Base-by-base conservation (phyloP, 2,888 invertebrate species). In the Troides aeacus region DNA sequence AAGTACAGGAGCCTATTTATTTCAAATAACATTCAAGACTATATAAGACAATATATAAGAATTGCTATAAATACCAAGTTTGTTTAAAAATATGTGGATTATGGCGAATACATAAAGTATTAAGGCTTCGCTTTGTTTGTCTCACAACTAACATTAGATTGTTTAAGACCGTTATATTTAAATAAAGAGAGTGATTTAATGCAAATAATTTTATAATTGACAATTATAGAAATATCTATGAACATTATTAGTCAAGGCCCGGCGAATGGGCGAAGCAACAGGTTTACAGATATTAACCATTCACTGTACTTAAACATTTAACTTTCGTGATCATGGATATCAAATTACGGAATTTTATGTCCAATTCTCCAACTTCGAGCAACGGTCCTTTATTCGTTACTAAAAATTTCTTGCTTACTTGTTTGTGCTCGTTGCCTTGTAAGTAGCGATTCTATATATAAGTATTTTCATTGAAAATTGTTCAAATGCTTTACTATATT, bases 261-360 rank as follows among this genome's bases (percentile, higher is more conserved):
- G 23, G 39, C 64, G 15, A 58, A 46, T 67, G 57, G 70, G 70
- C 70, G 58, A 61, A 67, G 67, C 50, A 67, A 64, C 70, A 67
- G 67, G 70, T 70, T 70, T 70, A 64, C 42, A 39, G 61, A 64
- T 67, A 67, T 57, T 53, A 67, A 70, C 64, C 70, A 53, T 70
- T 70, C 67, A 70, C 70, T 57, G 46, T 66, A 60, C 57, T 59
- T 42, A 70, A 56, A 69, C 62, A 70, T 69, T 69, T 65, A 69
- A 61, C 62, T 60, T 69, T 46, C 42, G 39, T 64, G 56, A 50
- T 21, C 23, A 23, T n/a, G 57, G 21, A 58, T 23, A 58, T 58
- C n/a, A 58, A 58, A 58, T 23, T 18, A 53, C 53, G 53, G 53
- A 18, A 53, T n/a, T 18, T 53, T 18, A n/a, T 18, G 46, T 46